Evolutionary conservation across 2,113 vertebrate species (phyloP), one percentile per base, ranked within the genome.

Genomic region (Hymenochirus boettgeri): DNA sequence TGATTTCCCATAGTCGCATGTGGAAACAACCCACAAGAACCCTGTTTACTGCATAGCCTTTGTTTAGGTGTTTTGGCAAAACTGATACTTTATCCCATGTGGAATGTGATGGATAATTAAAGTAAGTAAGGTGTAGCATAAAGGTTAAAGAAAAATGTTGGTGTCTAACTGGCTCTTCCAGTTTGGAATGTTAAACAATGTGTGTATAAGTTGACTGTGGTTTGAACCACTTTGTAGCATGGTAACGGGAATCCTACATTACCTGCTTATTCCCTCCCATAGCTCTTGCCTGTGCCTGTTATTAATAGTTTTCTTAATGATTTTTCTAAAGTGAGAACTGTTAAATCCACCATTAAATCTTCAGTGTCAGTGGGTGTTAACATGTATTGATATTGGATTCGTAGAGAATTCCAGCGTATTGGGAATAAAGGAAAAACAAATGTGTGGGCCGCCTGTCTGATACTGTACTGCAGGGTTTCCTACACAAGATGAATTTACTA

Each of bases 171-270:
- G 18, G 46, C 46, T 22, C 13, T 10, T 48, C 46, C 19, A 48
- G 46, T 23, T 48, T 23, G 46, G 12, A 31, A 26, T 29, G 63
- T 57, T 57, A 48, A 22, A n/a, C 7, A 18, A 26, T 23, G 25
- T 6, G 2, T 12, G 9, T 57, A 37, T 65, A 22, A 37, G n/a
- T 26, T 51, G 7, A n/a, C n/a, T 50, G 29, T 35, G 62, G 2
- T 50, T 57, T 33, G 26, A 23, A 33, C 48, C 18, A 45, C 27
- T 45, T 50, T 57, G 53, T 31, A 35, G 19, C 45, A 21, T 65
- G 19, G 63, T 65, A 57, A 50, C 54, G 23, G n/a, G 54, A 7
- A 50, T 65, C 47, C 24, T 25, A 19, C 21, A 17, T 45, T 17
- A 17, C 33, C 18, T 24, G 5, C 6, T 22, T 23, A n/a, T 63